phyloP scores from a whole-genome alignment of 2,113 vertebrate species.

The Hippocampus zosterae region DNA sequence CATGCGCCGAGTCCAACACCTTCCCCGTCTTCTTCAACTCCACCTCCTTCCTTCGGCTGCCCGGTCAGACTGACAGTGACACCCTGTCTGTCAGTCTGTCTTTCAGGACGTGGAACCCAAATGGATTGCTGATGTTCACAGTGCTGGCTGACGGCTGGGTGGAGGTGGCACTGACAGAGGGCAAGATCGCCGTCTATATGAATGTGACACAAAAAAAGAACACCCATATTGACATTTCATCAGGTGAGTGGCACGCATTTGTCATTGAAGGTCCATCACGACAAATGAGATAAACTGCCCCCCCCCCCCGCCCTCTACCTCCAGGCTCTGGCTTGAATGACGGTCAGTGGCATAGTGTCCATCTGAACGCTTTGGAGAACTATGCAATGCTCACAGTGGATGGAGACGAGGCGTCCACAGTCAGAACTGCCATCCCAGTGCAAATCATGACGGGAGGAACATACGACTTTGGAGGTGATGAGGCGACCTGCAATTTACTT shows the following conservation, averaged over 20 bases:
- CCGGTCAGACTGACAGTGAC: slow-evolving; percentile 80
- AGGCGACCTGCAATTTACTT: background rate
- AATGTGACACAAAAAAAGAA: slow-evolving; percentile 83
- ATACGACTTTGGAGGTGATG: slow-evolving; percentile 91
- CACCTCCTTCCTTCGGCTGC: slow-evolving; percentile 85
- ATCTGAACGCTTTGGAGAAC: slow-evolving; percentile 87
- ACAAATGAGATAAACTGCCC: background rate
- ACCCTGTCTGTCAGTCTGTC: slow-evolving; percentile 85
- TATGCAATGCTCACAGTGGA: slow-evolving; percentile 91
- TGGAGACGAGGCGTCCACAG: slow-evolving; percentile 91
- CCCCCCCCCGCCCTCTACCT: too few relatives aligned
- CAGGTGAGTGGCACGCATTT: slow-evolving; percentile 69
- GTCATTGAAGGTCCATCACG: background rate
- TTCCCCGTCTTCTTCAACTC: slow-evolving; percentile 94
- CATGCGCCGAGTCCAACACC: slow-evolving; percentile 82
- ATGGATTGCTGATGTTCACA: slow-evolving; percentile 85
- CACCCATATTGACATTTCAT: slow-evolving; percentile 86
- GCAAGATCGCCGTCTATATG: slow-evolving; percentile 84
- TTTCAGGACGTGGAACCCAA: slow-evolving; percentile 94
- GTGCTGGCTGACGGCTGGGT: slow-evolving; percentile 82
- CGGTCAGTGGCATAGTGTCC: slow-evolving; percentile 93
- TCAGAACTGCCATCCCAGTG: slow-evolving; percentile 86
- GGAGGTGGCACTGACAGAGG: slow-evolving; percentile 84
- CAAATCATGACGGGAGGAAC: slow-evolving; percentile 86
- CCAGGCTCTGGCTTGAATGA: slow-evolving; percentile 87